A percentile compares a stretch with the other conserved stretches of the same genome.
Conservation (phyloP, 1,140 invertebrate species). For the Augochlora pura region DNA sequence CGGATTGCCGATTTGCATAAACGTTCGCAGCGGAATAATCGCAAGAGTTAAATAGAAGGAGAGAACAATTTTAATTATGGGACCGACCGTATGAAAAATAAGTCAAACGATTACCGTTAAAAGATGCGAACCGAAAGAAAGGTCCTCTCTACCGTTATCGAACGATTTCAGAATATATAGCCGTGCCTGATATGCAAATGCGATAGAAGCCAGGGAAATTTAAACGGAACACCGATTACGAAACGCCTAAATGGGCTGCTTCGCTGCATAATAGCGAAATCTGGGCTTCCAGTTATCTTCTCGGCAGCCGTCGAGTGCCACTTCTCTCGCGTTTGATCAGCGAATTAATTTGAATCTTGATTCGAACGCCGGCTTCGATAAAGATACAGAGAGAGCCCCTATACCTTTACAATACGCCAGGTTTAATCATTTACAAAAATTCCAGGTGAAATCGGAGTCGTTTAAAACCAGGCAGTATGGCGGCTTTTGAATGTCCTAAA, state of each 20-base stretch:
- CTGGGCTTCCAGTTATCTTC: conserved; percentile 8
- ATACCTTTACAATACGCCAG: neutral
- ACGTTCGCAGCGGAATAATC: too few relatives aligned
- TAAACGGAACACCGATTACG: conserved; percentile 22
- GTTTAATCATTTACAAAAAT: neutral
- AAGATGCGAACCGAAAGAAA: neutral
- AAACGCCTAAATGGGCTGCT: neutral
- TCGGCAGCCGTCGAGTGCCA: neutral
- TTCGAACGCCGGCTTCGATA: neutral
- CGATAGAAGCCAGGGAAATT: neutral
- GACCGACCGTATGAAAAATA: too few relatives aligned
- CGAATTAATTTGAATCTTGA: conserved; percentile 11
- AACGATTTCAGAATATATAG: neutral
- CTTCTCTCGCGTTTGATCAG: conserved; percentile 1
- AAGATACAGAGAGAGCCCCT: neutral
- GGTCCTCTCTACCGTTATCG: neutral
- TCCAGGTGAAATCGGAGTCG: neutral
- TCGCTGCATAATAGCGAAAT: conserved; percentile 23
- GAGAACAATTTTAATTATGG: too few relatives aligned
- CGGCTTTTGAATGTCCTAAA: neutral
- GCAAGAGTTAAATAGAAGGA: too few relatives aligned
- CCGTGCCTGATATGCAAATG: conserved; percentile 14
- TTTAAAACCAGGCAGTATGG: too few relatives aligned
- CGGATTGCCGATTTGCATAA: too few relatives aligned
- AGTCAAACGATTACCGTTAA: too few relatives aligned